These are phyloP conservation scores for Ostrea denselamellosa DNA, from an alignment of 1,140 invertebrate genomes.

Conservation along the genomic window DNA sequence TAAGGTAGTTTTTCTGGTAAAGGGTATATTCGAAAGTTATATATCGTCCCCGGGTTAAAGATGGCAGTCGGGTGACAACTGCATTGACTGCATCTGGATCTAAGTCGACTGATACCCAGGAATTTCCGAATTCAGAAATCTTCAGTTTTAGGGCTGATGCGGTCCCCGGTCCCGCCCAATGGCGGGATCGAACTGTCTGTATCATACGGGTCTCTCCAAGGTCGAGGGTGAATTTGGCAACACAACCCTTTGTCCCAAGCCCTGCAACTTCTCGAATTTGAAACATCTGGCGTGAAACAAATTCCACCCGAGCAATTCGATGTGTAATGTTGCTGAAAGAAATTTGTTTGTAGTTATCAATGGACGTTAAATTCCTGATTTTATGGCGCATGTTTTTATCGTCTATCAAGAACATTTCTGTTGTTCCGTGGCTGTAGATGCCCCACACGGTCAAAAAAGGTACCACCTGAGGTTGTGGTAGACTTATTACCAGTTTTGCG, in stretches of 20 bases:
- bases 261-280: slow-evolving; percentile 60
- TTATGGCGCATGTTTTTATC: slow-evolving; percentile 32
- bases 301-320: slow-evolving; percentile 47
- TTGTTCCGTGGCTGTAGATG: slow-evolving; percentile 44
- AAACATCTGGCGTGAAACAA: slow-evolving; percentile 55
- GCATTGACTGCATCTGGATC: slow-evolving; percentile 62
- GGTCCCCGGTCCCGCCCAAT: slow-evolving; percentile 64
- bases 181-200: slow-evolving; percentile 58
- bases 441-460: slow-evolving; percentile 58
- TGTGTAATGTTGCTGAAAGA: slow-evolving; percentile 47
- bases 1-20: slow-evolving; percentile 50
- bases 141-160: slow-evolving; percentile 48
- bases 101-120: slow-evolving; percentile 53
- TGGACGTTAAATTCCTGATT: slow-evolving; percentile 45
- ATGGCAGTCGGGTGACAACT: slow-evolving; percentile 49
- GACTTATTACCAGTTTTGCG: slow-evolving; percentile 42
- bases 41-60: slow-evolving; percentile 35
- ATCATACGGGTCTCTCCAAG: slow-evolving; percentile 53
- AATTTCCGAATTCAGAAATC: slow-evolving; percentile 54
- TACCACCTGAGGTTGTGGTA: slow-evolving; percentile 23
- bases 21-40: slow-evolving; percentile 58
- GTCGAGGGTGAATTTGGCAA: slow-evolving; percentile 59
- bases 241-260: slow-evolving; percentile 54
- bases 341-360: slow-evolving; percentile 60
- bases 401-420: slow-evolving; percentile 41